Base-by-base conservation (phyloP, 2,113 vertebrate species). In the Calypte anna region DNA sequence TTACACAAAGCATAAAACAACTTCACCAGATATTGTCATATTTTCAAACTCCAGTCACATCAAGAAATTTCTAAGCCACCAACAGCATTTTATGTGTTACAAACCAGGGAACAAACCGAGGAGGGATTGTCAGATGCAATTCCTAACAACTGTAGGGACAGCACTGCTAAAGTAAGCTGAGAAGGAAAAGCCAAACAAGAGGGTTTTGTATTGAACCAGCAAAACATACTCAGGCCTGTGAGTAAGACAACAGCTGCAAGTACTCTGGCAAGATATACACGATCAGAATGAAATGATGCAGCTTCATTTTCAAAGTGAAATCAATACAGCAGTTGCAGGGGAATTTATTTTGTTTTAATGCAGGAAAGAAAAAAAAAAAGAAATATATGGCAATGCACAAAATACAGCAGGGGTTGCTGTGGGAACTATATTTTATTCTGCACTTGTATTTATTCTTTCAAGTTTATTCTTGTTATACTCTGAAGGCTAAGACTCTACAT, bases 211-310 rank as follows among this genome's bases (percentile, higher is more conserved):
- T 61, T 30, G 53, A 88, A 90, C 66, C 91, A 90, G 90, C 87
- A 97, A 95, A 95, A 96, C 91, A 90, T 16, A 93, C 74, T 82
- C 89, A 59, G 73, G 91, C 91, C 79, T 95, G 38, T 86, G 95
- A 96, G 88, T 88, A 94, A 96, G 91, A n/a, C 90, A 91, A 86
- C 95, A 97, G 95, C 94, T 97, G 95, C 61, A 46, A 50, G 82
- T 87, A 43, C 91, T 94, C 88, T 48, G 24, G 79, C 43, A 90
- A 95, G 67, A 95, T 51, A 43, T 5, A 93, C 80, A 93, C 7
- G 1, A 79, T 62, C 79, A 90, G 88, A 94, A 93, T 90, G 53
- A 96, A 90, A 95, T 23, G 59, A 96, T 93, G 91, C 82, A 77
- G 78, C 87, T 95, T 86, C 12, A 67, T 80, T 88, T 93, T 59